Evolutionary conservation across 2,888 invertebrate species (phyloP).

Genomic region (Nomada ruficornis): DNA sequence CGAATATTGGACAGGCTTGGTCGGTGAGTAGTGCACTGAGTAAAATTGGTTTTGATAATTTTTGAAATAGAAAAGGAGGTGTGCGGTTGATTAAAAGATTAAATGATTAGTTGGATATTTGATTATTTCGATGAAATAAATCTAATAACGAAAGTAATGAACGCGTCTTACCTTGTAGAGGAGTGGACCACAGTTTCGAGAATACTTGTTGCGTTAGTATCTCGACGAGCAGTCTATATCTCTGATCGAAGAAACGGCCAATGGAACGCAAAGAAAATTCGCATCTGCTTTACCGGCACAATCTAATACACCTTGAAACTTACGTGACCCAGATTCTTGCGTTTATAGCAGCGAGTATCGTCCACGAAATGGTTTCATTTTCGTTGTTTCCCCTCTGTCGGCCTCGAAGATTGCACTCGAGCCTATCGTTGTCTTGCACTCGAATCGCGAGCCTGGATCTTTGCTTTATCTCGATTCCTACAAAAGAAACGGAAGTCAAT

Average conservation of each 20-base stretch:
- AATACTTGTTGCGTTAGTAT: constrained; percentile 72
- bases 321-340: constrained; percentile 15
- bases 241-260: constrained; percentile 10
- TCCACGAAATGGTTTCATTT: constrained; percentile 4
- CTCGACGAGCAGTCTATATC: neutral
- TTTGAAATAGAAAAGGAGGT: neutral
- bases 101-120: no score
- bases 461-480: neutral
- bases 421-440: neutral
- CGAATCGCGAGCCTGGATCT: neutral
- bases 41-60: no score
- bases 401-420: neutral
- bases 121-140: neutral
- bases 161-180: constrained; percentile 70
- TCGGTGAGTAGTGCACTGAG: constrained; percentile 71
- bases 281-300: constrained; percentile 10
- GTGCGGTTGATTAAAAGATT: no score
- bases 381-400: neutral
- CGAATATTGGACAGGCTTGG: constrained; percentile 73
- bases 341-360: constrained; percentile 7
- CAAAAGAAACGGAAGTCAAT: constrained; percentile 22
- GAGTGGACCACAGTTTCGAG: constrained; percentile 70
- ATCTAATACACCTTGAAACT: constrained; percentile 3
- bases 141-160: constrained; percentile 23
- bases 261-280: neutral